phyloP scores from a whole-genome alignment of 2,113 vertebrate species.

The Epinephelus cyanopodus region DNA sequence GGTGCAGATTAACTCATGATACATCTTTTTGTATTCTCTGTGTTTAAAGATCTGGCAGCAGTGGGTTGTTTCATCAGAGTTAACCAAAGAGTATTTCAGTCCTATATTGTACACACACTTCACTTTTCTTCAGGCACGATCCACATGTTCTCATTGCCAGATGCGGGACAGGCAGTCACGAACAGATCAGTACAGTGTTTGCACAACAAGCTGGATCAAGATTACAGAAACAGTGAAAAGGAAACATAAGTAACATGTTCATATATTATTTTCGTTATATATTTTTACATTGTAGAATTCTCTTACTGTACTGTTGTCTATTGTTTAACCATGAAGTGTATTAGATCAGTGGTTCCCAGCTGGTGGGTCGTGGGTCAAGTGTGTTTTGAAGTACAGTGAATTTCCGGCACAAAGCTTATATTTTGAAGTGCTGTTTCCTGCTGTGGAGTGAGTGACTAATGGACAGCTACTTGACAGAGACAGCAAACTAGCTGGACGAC shows the following conservation, averaged over 20 bases:
- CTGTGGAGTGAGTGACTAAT: too few species aligned
- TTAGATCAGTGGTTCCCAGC: background rate
- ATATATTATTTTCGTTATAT: slow-evolving; percentile 21
- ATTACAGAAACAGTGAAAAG: background rate
- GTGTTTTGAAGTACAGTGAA: too few species aligned
- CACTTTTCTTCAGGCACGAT: background rate
- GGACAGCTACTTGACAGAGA: too few species aligned
- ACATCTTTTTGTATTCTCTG: slow-evolving; percentile 12
- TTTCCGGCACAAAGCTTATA: too few species aligned
- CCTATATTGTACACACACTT: background rate
- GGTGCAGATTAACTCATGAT: background rate
- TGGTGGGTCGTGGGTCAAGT: too few species aligned
- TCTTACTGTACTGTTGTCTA: background rate
- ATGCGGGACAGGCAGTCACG: slow-evolving; percentile 5
- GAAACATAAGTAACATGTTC: background rate
- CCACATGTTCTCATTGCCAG: slow-evolving; percentile 9
- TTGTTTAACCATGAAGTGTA: slow-evolving; percentile 24
- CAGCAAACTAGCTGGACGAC: too few species aligned
- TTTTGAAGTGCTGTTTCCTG: too few species aligned
- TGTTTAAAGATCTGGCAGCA: slow-evolving; percentile 12
- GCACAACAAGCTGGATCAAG: slow-evolving; percentile 24
- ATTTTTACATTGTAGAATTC: slow-evolving; percentile 24
- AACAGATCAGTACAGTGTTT: slow-evolving; percentile 21
- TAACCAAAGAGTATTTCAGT: slow-evolving; percentile 61
- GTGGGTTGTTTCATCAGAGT: slow-evolving; percentile 15